Evolutionary conservation across 2,888 invertebrate species (phyloP).

Genomic region (Lathronympha strigana): DNA sequence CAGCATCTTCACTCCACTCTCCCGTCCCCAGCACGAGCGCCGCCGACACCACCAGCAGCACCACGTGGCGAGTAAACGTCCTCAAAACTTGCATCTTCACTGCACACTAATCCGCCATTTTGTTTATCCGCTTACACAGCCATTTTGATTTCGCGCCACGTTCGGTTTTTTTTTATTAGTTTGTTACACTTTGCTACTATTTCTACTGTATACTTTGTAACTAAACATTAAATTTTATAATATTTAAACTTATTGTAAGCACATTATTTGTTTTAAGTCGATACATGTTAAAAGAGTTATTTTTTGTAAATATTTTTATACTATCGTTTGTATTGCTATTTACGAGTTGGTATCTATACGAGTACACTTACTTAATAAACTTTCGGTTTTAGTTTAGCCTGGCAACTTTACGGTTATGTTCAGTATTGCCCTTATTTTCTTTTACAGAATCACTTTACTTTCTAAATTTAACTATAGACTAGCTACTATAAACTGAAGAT

Average conservation of each 20-base stretch:
- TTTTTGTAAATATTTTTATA: no score
- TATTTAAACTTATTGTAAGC: no score
- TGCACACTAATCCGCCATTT: conserved; percentile 50
- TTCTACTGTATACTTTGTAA: no score
- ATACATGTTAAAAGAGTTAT: no score
- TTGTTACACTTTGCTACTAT: neutral
- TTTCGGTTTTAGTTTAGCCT: no score
- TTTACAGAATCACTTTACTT: neutral
- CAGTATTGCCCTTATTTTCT: neutral
- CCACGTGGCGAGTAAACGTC: conserved; percentile 56
- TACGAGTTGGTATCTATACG: no score
- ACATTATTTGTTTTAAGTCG: no score
- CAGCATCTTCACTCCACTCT: conserved; percentile 80
- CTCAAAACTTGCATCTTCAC: conserved; percentile 53
- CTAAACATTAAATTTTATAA: no score
- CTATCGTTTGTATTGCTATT: no score
- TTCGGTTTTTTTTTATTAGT: neutral
- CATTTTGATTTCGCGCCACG: neutral
- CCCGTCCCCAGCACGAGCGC: conserved; percentile 69
- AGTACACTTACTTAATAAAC: no score
- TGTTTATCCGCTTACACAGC: conserved; percentile 26
- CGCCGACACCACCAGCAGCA: conserved; percentile 60
- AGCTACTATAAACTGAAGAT: no score
- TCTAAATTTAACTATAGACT: neutral
- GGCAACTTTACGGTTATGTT: neutral